Base-by-base conservation (phyloP, 1,140 invertebrate genomes). In the Scaptomyza montana region DNA sequence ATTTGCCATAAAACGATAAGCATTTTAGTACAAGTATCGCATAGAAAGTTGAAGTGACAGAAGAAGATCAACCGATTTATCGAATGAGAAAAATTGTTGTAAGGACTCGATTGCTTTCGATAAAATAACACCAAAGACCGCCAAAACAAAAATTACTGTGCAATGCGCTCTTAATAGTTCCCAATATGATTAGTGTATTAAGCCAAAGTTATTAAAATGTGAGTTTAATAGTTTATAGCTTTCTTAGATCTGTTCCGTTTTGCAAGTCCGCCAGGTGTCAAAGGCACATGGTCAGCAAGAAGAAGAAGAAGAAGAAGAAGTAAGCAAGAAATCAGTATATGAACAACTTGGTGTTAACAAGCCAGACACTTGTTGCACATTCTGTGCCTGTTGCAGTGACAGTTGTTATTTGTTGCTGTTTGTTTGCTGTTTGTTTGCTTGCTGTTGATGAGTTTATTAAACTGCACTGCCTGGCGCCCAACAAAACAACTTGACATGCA, bases 281-380 rank as follows among this genome's bases (percentile, higher is more conserved):
- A 28, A 66, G 63, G 45, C 63, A 66, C 54, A 66, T 66, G 63
- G 63, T 30, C 63, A 66, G 39, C 63, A 21, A 46, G 54, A 13
- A 47, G 43, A 8, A 12, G 33, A 13, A 16, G 25, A 30, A 19
- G 41, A 46, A 30, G 3, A 6, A 5, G 16, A 16, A 16, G 16
- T 16, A 16, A 16, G 16, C 16, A 16, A 16, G 16, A 16, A 16
- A 16, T 16, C 16, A 16, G 16, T 16, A 16, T 16, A 16, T 16
- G 16, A 0, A 16, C 16, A 30, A 30, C 10, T 30, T 30, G 55
- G 25, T 30, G 55, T 30, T 59, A 59, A 59, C 56, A 19, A 46
- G 41, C 43, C 25, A 19, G 45, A 59, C 56, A 46, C 56, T 47
- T 59, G 45, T 50, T 50, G 45, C 43, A 47, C 57, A 47, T 33